Conservation (phyloP, 2,797 vertebrate genomes). For the Chromis chromis region DNA sequence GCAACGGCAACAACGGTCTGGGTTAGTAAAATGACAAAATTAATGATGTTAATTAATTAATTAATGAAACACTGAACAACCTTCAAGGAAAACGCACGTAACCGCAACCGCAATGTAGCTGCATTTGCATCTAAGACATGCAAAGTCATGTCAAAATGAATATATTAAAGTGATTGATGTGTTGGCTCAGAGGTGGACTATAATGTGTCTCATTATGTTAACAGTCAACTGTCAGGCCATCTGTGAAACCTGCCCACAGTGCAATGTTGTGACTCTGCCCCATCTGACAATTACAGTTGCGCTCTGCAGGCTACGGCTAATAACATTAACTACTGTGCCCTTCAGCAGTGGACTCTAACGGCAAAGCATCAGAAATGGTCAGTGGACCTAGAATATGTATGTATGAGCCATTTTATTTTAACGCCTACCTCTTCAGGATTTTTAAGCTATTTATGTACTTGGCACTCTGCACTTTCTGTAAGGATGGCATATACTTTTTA, state of each 20-base stretch:
- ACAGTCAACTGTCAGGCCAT: conserved; percentile 79
- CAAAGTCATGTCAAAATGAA: conserved; percentile 69
- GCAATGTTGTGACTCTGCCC: conserved; percentile 63
- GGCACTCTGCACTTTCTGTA: too few species aligned
- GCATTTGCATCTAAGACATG: conserved; percentile 30
- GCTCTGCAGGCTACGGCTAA: conserved; percentile 79
- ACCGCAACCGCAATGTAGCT: conserved; percentile 1
- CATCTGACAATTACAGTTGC: conserved; percentile 79
- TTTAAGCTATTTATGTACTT: too few species aligned
- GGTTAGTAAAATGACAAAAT: neutral
- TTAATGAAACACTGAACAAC: neutral
- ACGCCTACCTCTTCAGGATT: too few species aligned
- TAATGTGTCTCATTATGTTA: conserved; percentile 80
- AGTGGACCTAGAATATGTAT: conserved; percentile 19
- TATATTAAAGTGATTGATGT: conserved; percentile 76
- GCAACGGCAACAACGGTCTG: conserved; percentile 28
- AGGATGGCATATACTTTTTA: too few species aligned
- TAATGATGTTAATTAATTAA: too few species aligned
- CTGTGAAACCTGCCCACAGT: conserved; percentile 79
- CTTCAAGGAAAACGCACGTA: neutral
- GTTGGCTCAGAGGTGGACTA: conserved; percentile 71
- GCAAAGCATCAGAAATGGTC: conserved; percentile 37
- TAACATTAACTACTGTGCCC: conserved; percentile 80
- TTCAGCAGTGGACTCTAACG: conserved; percentile 70
- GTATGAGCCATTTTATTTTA: too few species aligned